These are phyloP conservation scores for Oreochromis mossambicus DNA, from an alignment of 2,797 vertebrate genomes.

Conservation along the genomic window DNA sequence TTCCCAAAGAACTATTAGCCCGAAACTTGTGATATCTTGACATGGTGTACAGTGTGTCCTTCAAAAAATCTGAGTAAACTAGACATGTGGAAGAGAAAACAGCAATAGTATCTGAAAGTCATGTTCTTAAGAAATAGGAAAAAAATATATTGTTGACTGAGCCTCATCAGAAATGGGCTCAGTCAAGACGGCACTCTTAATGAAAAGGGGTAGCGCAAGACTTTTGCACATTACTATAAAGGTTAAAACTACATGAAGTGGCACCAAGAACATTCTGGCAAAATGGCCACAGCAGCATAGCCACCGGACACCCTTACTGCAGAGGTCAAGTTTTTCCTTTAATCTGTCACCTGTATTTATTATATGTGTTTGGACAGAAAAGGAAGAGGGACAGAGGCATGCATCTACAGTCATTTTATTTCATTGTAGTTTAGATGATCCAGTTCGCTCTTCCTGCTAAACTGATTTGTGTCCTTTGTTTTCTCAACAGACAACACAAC, in stretches of 20 bases:
- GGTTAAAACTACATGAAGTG: not conserved
- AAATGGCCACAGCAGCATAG: not conserved
- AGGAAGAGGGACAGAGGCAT: not conserved
- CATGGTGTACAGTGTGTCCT: not conserved
- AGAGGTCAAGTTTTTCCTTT: not conserved
- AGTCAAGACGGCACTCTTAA: not conserved
- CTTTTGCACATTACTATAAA: not conserved
- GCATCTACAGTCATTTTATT: not conserved
- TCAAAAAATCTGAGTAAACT: not conserved
- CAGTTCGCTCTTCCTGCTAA: not conserved
- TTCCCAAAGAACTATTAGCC: not conserved
- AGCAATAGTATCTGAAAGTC: not conserved
- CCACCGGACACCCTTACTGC: not conserved
- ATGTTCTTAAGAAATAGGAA: not conserved
- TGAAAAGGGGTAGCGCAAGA: not conserved
- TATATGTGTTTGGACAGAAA: not conserved
- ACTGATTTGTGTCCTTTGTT: not conserved
- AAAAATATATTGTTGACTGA: not conserved
- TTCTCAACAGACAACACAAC: not conserved
- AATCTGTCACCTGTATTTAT: not conserved
- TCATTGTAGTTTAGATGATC: not conserved
- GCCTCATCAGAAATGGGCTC: not conserved
- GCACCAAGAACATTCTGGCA: not conserved
- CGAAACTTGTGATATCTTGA: not conserved
- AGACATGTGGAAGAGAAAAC: not conserved